Evolutionary conservation across 2,888 invertebrate species (phyloP), one percentile per base, ranked within the genome.

Genomic region (Smittia aterrima): DNA sequence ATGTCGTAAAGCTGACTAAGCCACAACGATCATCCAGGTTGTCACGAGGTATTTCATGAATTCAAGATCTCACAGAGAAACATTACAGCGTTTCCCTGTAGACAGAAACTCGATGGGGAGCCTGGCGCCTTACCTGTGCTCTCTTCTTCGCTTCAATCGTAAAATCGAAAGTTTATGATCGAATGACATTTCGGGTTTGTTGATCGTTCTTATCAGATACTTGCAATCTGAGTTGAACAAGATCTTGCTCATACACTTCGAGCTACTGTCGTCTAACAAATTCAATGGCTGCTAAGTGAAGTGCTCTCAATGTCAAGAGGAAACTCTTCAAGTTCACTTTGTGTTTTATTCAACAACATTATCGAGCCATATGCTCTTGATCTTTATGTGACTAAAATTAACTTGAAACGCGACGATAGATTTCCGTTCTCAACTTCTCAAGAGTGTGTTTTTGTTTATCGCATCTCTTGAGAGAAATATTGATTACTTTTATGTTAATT

Each of bases 401-500:
- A 58, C 58, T 58, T 58, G 18, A 58, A 58, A 20, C 18, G 20
- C 20, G 18, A 6, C 18, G 18, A 58, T 58, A 58, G 18, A 58
- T 58, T 58, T 20, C 11, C 16, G 16, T 13, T 47, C 47, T 6
- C 47, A 47, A 11, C 16, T 38, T 47, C 16, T 47, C 11, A 32
- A 47, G 47, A 47, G 11, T n/a, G n/a, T n/a, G 38, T 9, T 47
- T 16, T 7, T 13, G 13, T 47, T 3, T 11, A 20, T 58, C 9
- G 4, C 20, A 58, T 6, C 20, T 22, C 20, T 58, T 18, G 18
- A 22, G 58, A 58, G 40, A 16, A 40, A 70, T 70, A 70, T 70
- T 70, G 70, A 70, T 70, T 70, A 70, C 53, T 25, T 70, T 70
- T 70, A 70, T 70, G 70, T 70, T 70, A 27, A 70, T 70, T 70